Percentiles rank a stretch among this genome's conserved stretches.
These are phyloP conservation scores for Coenonympha arcania DNA, from an alignment of 2,888 invertebrate genomes.

Conservation along the genomic window DNA sequence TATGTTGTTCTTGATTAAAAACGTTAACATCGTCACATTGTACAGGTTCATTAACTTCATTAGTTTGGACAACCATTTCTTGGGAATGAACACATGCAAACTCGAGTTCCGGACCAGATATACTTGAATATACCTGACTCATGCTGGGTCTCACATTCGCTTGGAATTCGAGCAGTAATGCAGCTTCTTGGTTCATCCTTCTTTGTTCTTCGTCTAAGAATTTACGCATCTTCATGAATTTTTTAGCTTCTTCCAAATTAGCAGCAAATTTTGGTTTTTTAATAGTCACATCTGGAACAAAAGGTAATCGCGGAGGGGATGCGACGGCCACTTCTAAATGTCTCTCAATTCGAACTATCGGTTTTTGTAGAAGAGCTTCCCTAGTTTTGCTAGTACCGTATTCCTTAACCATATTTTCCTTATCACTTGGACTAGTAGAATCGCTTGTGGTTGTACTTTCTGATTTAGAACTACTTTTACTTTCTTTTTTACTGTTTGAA, in stretches of 20 bases:
- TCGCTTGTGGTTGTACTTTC: conserved; percentile 65
- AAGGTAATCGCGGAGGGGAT: conserved; percentile 54
- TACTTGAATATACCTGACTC: conserved; percentile 66
- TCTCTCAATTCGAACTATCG: conserved; percentile 54
- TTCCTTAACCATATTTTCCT: conserved; percentile 44
- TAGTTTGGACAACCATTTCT: conserved; percentile 26
- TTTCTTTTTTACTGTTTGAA: conserved; percentile 53
- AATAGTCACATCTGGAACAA: conserved; percentile 65
- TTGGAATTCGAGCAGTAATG: conserved; percentile 63
- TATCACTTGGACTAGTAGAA: conserved; percentile 70
- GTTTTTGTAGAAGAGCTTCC: conserved; percentile 42
- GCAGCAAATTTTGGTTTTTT: conserved; percentile 81
- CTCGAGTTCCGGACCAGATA: conserved; percentile 67
- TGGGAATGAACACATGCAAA: conserved; percentile 54
- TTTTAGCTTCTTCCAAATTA: conserved; percentile 78
- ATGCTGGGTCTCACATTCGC: conserved; percentile 66
- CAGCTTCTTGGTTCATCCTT: conserved; percentile 69
- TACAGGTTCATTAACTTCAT: conserved; percentile 16
- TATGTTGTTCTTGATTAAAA: neutral
- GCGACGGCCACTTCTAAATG: conserved; percentile 55
- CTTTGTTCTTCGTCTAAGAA: conserved; percentile 77
- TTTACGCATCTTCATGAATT: conserved; percentile 78
- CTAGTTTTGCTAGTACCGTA: conserved; percentile 35
- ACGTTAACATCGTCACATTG: neutral
- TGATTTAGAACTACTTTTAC: conserved; percentile 62